Evolutionary conservation across 1,140 invertebrate species (phyloP).

Genomic region (Aricia agestis): DNA sequence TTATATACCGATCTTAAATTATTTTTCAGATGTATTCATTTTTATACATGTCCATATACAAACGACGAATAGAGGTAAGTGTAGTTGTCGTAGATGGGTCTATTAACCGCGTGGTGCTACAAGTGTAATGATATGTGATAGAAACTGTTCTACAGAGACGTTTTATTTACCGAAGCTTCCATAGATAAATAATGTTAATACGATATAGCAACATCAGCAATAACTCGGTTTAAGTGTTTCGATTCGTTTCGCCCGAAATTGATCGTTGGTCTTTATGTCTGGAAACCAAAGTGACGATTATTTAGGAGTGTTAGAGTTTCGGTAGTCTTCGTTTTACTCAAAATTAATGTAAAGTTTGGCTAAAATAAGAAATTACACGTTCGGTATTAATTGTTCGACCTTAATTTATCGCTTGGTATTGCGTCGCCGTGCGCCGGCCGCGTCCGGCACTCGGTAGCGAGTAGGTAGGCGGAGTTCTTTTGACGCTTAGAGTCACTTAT

Average conservation of each 20-base stretch:
- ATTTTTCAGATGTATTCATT: slow-evolving; percentile 75
- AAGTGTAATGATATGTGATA: slow-evolving; percentile 75
- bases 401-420: slow-evolving; percentile 14
- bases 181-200: slow-evolving; percentile 62
- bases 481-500: slow-evolving; percentile 40
- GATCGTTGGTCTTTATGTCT: slow-evolving; percentile 44
- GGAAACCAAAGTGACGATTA: slow-evolving; percentile 44
- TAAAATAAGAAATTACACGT: slow-evolving; percentile 21
- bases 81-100: slow-evolving; percentile 72
- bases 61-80: slow-evolving; percentile 69
- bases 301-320: slow-evolving; percentile 17
- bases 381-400: slow-evolving; percentile 5
- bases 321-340: slow-evolving; percentile 14
- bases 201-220: slow-evolving; percentile 58
- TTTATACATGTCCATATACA: slow-evolving; percentile 75
- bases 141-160: slow-evolving; percentile 72
- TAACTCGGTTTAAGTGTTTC: slow-evolving; percentile 59
- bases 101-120: slow-evolving; percentile 74
- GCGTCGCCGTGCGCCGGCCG: neutral
- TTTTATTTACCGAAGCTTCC: slow-evolving; percentile 74
- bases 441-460: neutral
- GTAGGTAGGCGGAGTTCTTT: slow-evolving; percentile 34
- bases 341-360: slow-evolving; percentile 18
- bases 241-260: slow-evolving; percentile 49
- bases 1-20: slow-evolving; percentile 72